Conservation (phyloP, 2,888 invertebrate genomes). For the Minunthozetes semirufus region DNA sequence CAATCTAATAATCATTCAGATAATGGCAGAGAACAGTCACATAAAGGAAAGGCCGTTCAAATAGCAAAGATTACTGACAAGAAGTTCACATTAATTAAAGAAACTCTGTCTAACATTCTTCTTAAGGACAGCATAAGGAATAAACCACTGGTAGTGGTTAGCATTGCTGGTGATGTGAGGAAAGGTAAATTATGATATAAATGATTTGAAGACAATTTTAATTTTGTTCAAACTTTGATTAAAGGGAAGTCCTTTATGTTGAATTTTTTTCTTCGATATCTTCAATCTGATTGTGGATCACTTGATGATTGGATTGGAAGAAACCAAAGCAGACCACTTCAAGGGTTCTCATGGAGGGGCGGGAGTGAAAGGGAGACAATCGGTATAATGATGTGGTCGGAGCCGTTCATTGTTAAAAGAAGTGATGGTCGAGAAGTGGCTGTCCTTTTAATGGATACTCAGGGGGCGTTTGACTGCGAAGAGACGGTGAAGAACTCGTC, state of each 20-base stretch:
- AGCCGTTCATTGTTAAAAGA: constrained; percentile 70
- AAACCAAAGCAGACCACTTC: background rate
- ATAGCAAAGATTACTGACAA: no score
- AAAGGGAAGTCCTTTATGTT: constrained; percentile 89
- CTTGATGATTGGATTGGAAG: constrained; percentile 29
- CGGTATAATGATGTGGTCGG: constrained; percentile 93
- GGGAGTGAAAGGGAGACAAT: constrained; percentile 95
- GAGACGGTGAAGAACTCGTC: constrained; percentile 96
- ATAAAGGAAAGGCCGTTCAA: no score
- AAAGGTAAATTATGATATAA: constrained; percentile 28
- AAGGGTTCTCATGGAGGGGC: constrained; percentile 88
- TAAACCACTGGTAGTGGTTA: constrained; percentile 40
- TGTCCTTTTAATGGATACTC: constrained; percentile 86
- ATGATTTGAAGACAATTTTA: background rate
- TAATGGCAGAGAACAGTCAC: no score
- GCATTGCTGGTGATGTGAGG: constrained; percentile 44
- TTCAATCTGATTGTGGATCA: constrained; percentile 28
- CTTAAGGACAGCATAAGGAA: background rate
- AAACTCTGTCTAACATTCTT: no score
- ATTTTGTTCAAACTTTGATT: background rate
- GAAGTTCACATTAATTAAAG: no score
- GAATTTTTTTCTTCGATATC: constrained; percentile 84
- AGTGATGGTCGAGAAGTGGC: constrained; percentile 56
- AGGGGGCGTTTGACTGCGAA: constrained; percentile 93
- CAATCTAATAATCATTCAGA: no score